Conservation (phyloP, 2,113 vertebrate genomes). For the Ramphastos sulfuratus region DNA sequence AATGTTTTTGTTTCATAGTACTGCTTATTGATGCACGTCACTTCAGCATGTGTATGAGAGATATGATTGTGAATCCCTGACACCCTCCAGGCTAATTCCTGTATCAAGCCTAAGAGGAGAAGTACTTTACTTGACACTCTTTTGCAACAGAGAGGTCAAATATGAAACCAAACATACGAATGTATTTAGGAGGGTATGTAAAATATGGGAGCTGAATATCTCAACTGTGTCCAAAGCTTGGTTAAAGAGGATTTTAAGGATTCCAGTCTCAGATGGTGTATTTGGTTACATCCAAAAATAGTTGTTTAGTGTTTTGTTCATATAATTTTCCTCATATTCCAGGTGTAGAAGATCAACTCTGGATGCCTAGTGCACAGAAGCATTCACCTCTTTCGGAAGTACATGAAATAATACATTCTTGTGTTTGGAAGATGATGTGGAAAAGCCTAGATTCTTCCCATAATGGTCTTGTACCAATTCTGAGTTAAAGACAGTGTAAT, state of each 20-base stretch:
- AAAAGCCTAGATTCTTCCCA: slow-evolving; percentile 2
- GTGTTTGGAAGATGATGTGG: slow-evolving; percentile 38
- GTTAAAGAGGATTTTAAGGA: slow-evolving; percentile 64
- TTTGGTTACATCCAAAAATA: slow-evolving; percentile 58
- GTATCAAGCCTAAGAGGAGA: not conserved
- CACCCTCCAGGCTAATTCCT: not conserved
- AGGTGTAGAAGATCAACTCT: slow-evolving; percentile 28
- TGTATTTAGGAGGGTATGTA: slow-evolving; percentile 67
- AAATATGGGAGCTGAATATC: slow-evolving; percentile 63
- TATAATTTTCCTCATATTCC: slow-evolving; percentile 46
- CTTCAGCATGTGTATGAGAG: not conserved
- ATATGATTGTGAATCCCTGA: not conserved
- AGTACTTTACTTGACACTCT: slow-evolving; percentile 12
- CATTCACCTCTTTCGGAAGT: not conserved
- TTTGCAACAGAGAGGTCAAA: slow-evolving; percentile 55
- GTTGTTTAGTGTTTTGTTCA: slow-evolving; percentile 18
- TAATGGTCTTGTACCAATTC: not conserved
- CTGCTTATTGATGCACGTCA: not conserved
- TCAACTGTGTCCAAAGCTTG: slow-evolving; percentile 58
- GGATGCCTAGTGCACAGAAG: not conserved
- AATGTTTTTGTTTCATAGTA: not conserved
- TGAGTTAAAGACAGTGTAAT: slow-evolving; percentile 11
- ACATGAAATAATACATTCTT: not conserved
- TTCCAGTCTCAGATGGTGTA: slow-evolving; percentile 45
- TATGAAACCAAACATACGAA: slow-evolving; percentile 58